phyloP scores from a whole-genome alignment of 2,888 invertebrate genomes.

The Macaria liturata region DNA sequence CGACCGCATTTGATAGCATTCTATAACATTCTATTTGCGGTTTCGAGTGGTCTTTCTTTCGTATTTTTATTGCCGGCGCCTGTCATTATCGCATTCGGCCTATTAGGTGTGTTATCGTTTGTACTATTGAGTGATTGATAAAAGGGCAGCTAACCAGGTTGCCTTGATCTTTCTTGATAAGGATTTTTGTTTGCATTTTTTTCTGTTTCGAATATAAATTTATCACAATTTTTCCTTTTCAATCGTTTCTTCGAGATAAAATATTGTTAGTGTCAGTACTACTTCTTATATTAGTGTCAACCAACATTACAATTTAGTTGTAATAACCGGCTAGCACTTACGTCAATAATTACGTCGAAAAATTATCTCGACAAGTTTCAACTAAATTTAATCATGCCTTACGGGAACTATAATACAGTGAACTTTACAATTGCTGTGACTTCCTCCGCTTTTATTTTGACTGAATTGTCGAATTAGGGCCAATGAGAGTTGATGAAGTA shows the following conservation, averaged over 20 bases:
- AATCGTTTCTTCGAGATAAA: too few relatives aligned
- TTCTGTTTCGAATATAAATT: too few relatives aligned
- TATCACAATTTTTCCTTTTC: too few relatives aligned
- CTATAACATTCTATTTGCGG: constrained; percentile 20
- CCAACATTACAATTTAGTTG: too few relatives aligned
- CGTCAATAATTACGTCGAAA: too few relatives aligned
- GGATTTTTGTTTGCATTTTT: not conserved
- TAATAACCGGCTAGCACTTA: too few relatives aligned
- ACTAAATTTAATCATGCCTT: too few relatives aligned
- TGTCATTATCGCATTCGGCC: constrained; percentile 12
- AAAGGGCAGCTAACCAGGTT: constrained; percentile 24
- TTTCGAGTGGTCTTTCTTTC: constrained; percentile 5
- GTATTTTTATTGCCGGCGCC: not conserved
- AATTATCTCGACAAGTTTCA: too few relatives aligned
- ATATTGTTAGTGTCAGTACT: too few relatives aligned
- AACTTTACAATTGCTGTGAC: too few relatives aligned
- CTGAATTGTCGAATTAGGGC: constrained; percentile 27
- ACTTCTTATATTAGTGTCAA: too few relatives aligned
- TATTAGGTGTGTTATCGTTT: constrained; percentile 10
- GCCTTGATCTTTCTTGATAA: constrained; percentile 22
- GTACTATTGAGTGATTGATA: constrained; percentile 18
- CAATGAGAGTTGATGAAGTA: constrained; percentile 42
- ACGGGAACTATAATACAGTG: too few relatives aligned
- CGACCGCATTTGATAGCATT: constrained; percentile 16
- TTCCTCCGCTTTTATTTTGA: constrained; percentile 17